Conservation (phyloP, 1,140 invertebrate species). For the Harlomillsia oculata region DNA sequence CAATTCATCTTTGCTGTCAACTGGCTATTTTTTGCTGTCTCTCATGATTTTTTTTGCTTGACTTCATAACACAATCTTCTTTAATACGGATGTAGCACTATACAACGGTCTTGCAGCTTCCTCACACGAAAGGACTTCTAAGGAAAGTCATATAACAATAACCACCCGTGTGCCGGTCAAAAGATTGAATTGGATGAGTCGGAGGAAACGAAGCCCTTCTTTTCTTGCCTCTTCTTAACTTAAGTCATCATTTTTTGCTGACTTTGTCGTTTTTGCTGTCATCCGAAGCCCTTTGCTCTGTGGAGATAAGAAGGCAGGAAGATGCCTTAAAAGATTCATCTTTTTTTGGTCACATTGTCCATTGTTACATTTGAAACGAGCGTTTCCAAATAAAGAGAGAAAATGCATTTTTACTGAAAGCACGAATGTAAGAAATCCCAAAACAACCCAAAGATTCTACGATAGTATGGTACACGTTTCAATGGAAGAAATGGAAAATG, state of each 20-base stretch:
- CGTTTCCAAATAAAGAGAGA: neutral
- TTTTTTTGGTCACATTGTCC: neutral
- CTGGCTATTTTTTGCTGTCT: too few species aligned
- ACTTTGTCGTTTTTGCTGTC: neutral
- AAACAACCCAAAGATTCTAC: too few species aligned
- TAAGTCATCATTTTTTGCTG: constrained; percentile 5
- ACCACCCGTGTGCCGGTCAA: neutral
- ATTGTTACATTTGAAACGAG: neutral
- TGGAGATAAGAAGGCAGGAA: neutral
- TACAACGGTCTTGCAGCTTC: neutral
- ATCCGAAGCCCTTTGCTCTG: constrained; percentile 1
- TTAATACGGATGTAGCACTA: neutral
- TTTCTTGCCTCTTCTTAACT: constrained; percentile 3
- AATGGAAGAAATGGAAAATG: neutral
- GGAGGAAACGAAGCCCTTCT: neutral
- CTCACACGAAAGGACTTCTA: neutral
- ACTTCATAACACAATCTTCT: neutral
- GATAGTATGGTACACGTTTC: too few species aligned
- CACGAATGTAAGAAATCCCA: neutral
- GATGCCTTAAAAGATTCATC: neutral
- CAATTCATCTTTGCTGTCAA: neutral
- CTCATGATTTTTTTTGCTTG: too few species aligned
- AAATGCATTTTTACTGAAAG: neutral
- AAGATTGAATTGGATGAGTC: constrained; percentile 1
- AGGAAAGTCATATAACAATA: neutral